These are phyloP conservation scores for Heliconius ethilla DNA, from an alignment of 2,888 invertebrate species.

Conservation along the genomic window DNA sequence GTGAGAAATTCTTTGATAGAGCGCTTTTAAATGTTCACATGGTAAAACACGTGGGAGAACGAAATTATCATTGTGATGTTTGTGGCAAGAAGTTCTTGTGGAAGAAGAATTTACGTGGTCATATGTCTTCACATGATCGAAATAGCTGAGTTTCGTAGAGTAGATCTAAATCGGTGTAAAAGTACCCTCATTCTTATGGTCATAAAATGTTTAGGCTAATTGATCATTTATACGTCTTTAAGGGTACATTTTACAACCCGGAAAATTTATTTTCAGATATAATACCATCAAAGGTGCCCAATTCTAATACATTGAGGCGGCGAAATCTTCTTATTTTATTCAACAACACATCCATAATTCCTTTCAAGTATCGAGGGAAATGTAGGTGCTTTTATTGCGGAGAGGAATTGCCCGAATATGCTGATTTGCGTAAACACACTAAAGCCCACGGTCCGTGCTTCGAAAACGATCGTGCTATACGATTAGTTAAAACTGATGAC, in stretches of 20 bases:
- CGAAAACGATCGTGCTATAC: conserved; percentile 59
- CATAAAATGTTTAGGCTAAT: background rate
- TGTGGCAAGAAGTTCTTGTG: conserved; percentile 80
- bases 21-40: conserved; percentile 61
- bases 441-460: conserved; percentile 60
- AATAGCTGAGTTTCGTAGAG: conserved; percentile 26
- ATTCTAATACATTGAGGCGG: conserved; percentile 54
- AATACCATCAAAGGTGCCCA: conserved; percentile 55
- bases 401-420: conserved; percentile 54
- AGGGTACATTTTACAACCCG: conserved; percentile 47
- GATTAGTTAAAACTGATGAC: conserved; percentile 60
- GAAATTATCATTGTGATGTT: conserved; percentile 76
- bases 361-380: conserved; percentile 72
- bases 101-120: conserved; percentile 79
- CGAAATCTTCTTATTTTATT: conserved; percentile 66
- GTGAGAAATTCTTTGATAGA: conserved; percentile 57
- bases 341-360: conserved; percentile 71
- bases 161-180: conserved; percentile 25
- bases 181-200: conserved; percentile 35
- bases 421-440: conserved; percentile 60
- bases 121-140: conserved; percentile 58
- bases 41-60: conserved; percentile 72
- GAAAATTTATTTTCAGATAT: conserved; percentile 73
- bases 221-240: background rate
- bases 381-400: conserved; percentile 73